Evolutionary conservation across 2,113 vertebrate species (phyloP).

Genomic region (Vidua macroura): DNA sequence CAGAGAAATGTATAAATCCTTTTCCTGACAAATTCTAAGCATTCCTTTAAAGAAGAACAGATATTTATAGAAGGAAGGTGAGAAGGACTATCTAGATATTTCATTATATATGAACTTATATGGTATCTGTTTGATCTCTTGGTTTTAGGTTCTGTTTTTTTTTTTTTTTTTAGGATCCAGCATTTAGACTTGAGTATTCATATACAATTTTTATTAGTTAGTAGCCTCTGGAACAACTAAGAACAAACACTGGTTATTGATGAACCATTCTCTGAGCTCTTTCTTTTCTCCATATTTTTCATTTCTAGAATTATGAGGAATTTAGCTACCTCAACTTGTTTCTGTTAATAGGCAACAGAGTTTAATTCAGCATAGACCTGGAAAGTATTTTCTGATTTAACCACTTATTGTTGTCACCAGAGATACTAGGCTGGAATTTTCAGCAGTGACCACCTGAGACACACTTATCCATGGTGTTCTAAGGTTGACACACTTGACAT

Average conservation of each 20-base stretch:
- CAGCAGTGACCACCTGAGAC: neutral
- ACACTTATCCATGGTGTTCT: neutral
- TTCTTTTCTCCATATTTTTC: neutral
- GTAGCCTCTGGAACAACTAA: neutral
- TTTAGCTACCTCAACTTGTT: neutral
- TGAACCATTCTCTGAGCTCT: neutral
- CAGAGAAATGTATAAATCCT: neutral
- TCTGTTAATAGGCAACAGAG: neutral
- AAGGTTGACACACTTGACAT: accelerated
- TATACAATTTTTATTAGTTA: neutral
- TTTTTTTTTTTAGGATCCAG: neutral
- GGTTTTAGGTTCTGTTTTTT: neutral
- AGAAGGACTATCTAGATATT: neutral
- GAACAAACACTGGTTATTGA: neutral
- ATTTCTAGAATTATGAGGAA: neutral
- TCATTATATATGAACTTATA: neutral
- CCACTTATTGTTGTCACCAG: neutral
- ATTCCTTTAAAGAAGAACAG: neutral
- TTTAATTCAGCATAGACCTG: neutral
- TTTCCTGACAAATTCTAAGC: neutral
- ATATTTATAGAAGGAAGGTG: neutral
- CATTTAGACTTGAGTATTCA: neutral
- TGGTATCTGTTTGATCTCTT: neutral
- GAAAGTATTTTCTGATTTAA: neutral
- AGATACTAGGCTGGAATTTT: neutral